Conservation (phyloP, 2,888 invertebrate species). For the Camptogramma bilineatum region DNA sequence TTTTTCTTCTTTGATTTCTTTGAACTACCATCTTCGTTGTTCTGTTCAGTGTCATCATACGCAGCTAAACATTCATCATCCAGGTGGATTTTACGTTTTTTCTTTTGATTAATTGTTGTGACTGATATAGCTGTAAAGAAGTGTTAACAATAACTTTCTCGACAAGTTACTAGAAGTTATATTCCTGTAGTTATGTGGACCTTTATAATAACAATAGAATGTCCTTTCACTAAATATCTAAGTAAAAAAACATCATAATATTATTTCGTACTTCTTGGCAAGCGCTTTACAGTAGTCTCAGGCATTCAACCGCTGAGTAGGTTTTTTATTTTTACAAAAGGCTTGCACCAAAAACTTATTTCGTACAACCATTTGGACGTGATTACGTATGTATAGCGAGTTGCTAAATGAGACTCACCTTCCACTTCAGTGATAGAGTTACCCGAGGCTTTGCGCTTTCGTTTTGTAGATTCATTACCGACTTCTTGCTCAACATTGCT, state of each 20-base stretch:
- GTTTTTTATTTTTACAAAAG: too few relatives aligned
- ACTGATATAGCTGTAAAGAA: slow-evolving; percentile 6
- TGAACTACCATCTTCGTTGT: slow-evolving; percentile 5
- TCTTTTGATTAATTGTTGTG: slow-evolving; percentile 35
- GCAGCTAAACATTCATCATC: slow-evolving; percentile 18
- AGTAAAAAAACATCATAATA: too few relatives aligned
- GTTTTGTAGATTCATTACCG: slow-evolving; percentile 19
- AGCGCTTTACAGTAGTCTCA: too few relatives aligned
- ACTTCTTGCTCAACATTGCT: slow-evolving; percentile 4
- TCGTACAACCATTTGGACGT: too few relatives aligned
- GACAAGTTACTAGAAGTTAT: too few relatives aligned
- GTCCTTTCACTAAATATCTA: too few relatives aligned
- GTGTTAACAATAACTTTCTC: not conserved
- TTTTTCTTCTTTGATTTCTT: slow-evolving; percentile 32
- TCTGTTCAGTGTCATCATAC: slow-evolving; percentile 12
- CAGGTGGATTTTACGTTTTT: slow-evolving; percentile 21
- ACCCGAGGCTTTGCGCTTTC: slow-evolving; percentile 29
- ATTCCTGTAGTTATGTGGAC: too few relatives aligned
- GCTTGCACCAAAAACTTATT: too few relatives aligned
- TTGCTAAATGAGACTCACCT: slow-evolving; percentile 20
- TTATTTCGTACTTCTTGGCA: too few relatives aligned
- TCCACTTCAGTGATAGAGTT: slow-evolving; percentile 6
- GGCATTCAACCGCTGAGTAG: too few relatives aligned
- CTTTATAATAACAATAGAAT: too few relatives aligned
- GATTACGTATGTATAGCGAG: not conserved